Base-by-base conservation (phyloP, 2,113 vertebrate species). In the Bujurquina vittata region DNA sequence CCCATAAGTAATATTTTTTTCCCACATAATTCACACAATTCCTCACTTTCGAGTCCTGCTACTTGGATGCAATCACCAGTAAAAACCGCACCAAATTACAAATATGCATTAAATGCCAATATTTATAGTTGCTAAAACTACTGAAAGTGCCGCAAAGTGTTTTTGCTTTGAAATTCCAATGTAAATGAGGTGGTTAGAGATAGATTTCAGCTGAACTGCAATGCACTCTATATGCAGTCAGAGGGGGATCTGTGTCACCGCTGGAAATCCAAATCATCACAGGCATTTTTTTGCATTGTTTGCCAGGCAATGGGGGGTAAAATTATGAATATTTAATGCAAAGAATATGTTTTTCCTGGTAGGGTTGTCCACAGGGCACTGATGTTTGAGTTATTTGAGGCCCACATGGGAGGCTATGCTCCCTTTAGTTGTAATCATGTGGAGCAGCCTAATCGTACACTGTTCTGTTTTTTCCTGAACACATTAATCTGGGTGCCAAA, bases 401-500 rank as follows among this genome's bases (percentile, higher is more conserved):
- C 15, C 43, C 20, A 57, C 8, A 46, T 15, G 20, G 37, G 29
- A 33, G 40, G 26, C 55, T 52, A 1, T 26, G 35, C 12, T 65
- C 40, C 14, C 23, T 37, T 54, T 14, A 40, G 11, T 23, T 65
- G 52, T 57, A 56, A 59, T 79, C 62, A 57, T 22, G 5, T 29
- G 11, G 31, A 46, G 59, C 75, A 14, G 3, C n/a, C 56, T 62
- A 54, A 54, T 33, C 2, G 2, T 52, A 49, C 20, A 80, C 59
- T 79, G 56, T 85, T 82, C 17, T 2, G 18, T 40, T 40, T 76
- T 79, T 15, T 15, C 61, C 33, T 23, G 9, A 26, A 31, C 37
- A 37, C 49, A 79, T 81, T 35, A 83, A 43, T 76, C 59, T 17
- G 33, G 57, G 5, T 60, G 81, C 26, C 81, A 72, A 23, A 77